A percentile compares a stretch with the other conserved stretches of the same genome.
Conservation (phyloP, 2,113 vertebrate species). For the Zonotrichia leucophrys region DNA sequence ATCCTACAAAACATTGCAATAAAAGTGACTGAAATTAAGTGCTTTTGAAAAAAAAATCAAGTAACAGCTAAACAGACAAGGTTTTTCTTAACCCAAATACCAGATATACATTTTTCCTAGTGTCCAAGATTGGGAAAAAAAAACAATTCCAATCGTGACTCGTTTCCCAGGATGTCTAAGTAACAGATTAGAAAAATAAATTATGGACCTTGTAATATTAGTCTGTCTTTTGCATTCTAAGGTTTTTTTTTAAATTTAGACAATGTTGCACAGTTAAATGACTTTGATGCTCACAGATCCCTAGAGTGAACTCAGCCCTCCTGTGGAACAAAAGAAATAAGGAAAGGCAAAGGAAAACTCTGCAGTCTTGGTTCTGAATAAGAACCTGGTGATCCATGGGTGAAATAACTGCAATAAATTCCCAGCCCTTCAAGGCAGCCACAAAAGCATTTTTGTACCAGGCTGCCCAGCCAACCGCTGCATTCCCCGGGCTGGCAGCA, state of each 20-base stretch:
- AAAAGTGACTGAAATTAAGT: conserved; percentile 24
- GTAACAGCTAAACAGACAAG: conserved; percentile 25
- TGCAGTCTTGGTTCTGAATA: background rate
- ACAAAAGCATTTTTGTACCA: conserved; percentile 57
- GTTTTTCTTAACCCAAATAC: conserved; percentile 16
- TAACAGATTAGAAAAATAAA: background rate
- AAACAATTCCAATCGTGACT: background rate
- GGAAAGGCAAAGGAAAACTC: background rate
- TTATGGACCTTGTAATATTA: background rate
- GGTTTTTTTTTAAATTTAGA: background rate
- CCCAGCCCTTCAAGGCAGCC: conserved; percentile 6
- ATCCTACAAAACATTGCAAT: background rate
- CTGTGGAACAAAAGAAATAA: background rate
- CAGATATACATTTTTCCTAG: background rate
- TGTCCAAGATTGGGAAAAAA: background rate
- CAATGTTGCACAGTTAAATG: background rate
- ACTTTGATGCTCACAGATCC: background rate
- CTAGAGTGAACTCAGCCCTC: background rate
- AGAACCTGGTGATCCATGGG: background rate
- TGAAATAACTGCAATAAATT: conserved; percentile 8
- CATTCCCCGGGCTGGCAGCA: background rate
- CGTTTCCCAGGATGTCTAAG: background rate
- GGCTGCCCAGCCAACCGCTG: background rate
- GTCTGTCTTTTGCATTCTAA: background rate
- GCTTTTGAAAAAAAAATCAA: conserved; percentile 17